phyloP scores from a whole-genome alignment of 2,888 invertebrate species.

The Nephrotoma appendiculata region DNA sequence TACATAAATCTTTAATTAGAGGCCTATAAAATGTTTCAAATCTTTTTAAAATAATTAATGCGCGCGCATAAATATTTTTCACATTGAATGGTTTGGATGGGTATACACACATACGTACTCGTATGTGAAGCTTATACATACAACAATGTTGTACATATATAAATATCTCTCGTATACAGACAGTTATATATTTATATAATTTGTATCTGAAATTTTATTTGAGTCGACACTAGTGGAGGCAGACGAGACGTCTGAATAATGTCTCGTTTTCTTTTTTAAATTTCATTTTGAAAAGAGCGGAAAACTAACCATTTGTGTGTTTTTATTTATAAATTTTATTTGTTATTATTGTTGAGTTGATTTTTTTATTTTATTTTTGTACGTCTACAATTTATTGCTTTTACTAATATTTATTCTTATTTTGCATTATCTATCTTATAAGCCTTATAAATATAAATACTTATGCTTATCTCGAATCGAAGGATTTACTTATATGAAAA shows the following conservation, averaged over 20 bases:
- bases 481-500: background rate
- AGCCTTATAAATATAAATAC: conserved; percentile 7
- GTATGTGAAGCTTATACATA: too few species aligned
- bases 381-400: background rate
- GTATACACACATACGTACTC: background rate
- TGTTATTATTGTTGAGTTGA: background rate
- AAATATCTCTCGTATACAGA: too few species aligned
- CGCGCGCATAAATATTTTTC: background rate
- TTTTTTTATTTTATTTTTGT: background rate
- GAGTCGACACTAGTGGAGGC: background rate
- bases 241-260: background rate
- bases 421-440: background rate
- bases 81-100: background rate
- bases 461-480: background rate
- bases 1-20: background rate
- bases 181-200: background rate
- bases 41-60: background rate
- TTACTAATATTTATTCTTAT: background rate
- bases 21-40: background rate
- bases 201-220: background rate
- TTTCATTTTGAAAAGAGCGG: background rate
- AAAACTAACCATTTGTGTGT: background rate
- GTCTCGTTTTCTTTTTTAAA: background rate
- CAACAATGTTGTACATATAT: too few species aligned
- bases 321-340: background rate